Conservation (phyloP, 2,113 vertebrate genomes). For the Laterallus jamaicensis region DNA sequence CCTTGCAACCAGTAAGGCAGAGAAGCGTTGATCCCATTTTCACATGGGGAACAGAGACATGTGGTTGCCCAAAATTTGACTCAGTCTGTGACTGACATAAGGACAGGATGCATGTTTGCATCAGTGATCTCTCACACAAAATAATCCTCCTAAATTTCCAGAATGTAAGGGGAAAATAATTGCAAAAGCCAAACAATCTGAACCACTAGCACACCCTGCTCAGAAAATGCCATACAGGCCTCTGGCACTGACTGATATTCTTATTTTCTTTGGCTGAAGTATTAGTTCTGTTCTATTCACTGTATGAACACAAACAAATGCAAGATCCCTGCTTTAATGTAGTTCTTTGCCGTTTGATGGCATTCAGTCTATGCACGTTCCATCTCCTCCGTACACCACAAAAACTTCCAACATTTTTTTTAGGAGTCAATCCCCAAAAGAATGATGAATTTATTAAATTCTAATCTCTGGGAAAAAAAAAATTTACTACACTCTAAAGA, state of each 20-base stretch:
- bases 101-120: background rate
- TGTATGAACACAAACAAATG: background rate
- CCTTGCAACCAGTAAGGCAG: accelerated
- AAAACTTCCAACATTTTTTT: background rate
- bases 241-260: background rate
- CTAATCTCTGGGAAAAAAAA: background rate
- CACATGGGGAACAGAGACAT: background rate
- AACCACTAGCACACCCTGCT: background rate
- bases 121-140: background rate
- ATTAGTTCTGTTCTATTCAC: background rate
- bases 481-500: background rate
- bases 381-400: background rate
- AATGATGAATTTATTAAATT: background rate
- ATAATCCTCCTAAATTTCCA: background rate
- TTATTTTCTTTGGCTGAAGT: background rate
- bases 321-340: background rate
- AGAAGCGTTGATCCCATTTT: background rate
- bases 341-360: background rate
- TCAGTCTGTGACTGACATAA: background rate
- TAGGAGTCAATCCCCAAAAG: background rate
- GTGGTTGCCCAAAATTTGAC: too few species aligned
- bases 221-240: background rate
- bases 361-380: background rate
- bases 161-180: background rate
- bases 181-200: background rate